Base-by-base conservation (phyloP, 1,140 invertebrate species). In the Cotesia chilonis region DNA sequence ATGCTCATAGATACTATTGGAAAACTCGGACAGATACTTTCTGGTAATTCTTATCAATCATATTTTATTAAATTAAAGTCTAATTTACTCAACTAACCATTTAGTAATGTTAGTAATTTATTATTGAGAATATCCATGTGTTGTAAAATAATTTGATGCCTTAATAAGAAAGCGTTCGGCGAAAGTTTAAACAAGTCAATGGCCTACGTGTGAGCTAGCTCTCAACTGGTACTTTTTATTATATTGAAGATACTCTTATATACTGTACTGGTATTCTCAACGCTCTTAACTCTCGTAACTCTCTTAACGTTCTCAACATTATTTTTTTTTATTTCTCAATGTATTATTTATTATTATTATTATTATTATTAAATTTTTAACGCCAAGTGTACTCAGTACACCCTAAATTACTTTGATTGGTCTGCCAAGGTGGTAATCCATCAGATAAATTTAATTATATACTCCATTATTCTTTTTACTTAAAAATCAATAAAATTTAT, bases 101-200 rank as follows among this genome's bases (percentile, higher is more conserved):
- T 28, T 28, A 28, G 0, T 14, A 14, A 14, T 14, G 14, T 28
- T 28, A 28, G 28, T 28, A 28, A 28, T 28, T 28, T 28, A 28
- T 28, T 28, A 28, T 17, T 17, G 17, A 17, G 17, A 17, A 72
- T 75, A 67, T 64, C 67, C 57, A 68, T 72, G 68, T 75, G 73
- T 72, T 75, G 17, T 17, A 17, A 17, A 17, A 17, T 17, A 17
- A 17, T 17, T 17, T 17, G 41, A 47, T 78, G 77, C 76, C 76
- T 78, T 76, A 77, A 79, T 76, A 78, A 79, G 77, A 78, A 80
- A 80, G 76, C 79, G 75, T 59, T 66, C 73, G 79, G 79, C 77
- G 79, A 80, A 80, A 79, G 79, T 79, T 79, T 77, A 68, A 69
- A 74, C 72, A 73, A 80, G 79, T 80, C 79, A 80, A 80, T 74